Percentiles rank a stretch among this genome's conserved stretches.
Evolutionary conservation across 2,113 vertebrate genomes (phyloP).

Genomic region (Octodon degus): DNA sequence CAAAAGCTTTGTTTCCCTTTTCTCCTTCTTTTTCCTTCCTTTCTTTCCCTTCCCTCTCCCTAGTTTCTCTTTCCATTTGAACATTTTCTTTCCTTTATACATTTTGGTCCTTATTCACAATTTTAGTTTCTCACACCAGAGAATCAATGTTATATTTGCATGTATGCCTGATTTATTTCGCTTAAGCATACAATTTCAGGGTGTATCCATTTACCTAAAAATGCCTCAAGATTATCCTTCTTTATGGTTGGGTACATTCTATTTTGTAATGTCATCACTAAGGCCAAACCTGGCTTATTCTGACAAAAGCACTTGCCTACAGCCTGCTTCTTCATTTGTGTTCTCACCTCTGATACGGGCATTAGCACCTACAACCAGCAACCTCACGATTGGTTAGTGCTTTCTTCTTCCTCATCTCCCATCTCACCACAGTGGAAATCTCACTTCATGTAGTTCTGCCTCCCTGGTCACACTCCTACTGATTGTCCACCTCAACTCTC

Average conservation of each 20-base stretch:
- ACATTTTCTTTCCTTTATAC: not conserved
- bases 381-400: not conserved
- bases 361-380: not conserved
- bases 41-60: not conserved
- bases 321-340: not conserved
- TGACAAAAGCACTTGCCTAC: not conserved
- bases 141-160: not conserved
- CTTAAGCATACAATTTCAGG: not conserved
- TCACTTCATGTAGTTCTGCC: not conserved
- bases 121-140: not conserved
- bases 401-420: not conserved
- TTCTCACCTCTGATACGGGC: not conserved
- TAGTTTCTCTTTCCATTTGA: not conserved
- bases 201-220: not conserved
- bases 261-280: not conserved
- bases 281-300: not conserved
- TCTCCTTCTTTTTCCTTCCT: not conserved
- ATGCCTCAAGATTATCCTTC: not conserved
- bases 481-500: not conserved
- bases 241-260: not conserved
- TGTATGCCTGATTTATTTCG: not conserved
- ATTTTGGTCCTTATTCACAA: not conserved
- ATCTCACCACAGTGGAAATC: not conserved
- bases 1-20: not conserved
- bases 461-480: not conserved